These are phyloP conservation scores for Aphis gossypii DNA, from an alignment of 1,140 invertebrate species.

Conservation along the genomic window DNA sequence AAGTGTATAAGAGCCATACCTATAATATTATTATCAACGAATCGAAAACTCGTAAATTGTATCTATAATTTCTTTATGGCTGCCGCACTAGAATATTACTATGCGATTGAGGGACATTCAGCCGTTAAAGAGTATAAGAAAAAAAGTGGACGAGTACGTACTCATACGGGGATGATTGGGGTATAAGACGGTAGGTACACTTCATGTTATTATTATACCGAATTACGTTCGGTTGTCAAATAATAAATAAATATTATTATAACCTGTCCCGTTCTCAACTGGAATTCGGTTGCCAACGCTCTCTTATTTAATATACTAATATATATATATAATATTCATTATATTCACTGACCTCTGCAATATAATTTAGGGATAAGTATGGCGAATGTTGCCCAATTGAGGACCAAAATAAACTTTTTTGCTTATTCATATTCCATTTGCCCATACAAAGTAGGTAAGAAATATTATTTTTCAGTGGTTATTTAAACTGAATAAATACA, in stretches of 20 bases:
- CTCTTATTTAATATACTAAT: neutral
- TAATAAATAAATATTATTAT: neutral
- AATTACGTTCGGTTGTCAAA: neutral
- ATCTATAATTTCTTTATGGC: neutral
- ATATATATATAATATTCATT: neutral
- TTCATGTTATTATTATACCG: neutral
- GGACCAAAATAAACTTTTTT: too few relatives aligned
- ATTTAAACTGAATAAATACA: too few relatives aligned
- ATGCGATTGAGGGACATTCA: neutral
- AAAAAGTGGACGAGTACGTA: neutral
- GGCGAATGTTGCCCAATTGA: too few relatives aligned
- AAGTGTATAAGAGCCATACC: neutral
- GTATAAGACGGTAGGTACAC: neutral
- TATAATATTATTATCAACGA: neutral
- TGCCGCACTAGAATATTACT: neutral
- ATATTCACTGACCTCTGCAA: neutral
- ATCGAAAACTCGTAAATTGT: conserved; percentile 19
- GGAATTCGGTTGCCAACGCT: neutral
- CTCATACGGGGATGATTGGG: neutral
- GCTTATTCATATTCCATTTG: too few relatives aligned
- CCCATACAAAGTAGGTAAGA: too few relatives aligned
- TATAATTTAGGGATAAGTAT: neutral
- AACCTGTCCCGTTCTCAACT: neutral
- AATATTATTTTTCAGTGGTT: too few relatives aligned
- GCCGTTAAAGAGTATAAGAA: neutral